These are phyloP conservation scores for Metalampra italica DNA, from an alignment of 2,888 invertebrate genomes.

Conservation along the genomic window DNA sequence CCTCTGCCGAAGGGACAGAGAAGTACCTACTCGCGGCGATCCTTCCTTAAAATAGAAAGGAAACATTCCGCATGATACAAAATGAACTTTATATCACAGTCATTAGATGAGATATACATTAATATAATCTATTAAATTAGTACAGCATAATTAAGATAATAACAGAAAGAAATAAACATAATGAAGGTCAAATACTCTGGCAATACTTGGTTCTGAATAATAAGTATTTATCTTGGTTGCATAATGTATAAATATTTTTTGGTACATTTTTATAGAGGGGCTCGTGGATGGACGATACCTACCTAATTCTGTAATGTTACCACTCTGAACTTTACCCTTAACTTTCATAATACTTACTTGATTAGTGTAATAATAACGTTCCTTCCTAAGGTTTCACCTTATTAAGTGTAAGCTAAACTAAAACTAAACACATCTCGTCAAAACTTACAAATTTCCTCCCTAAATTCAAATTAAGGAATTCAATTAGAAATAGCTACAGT, in stretches of 20 bases:
- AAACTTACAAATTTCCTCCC: slow-evolving; percentile 30
- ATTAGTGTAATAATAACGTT: too few species aligned
- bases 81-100: neutral
- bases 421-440: slow-evolving; percentile 18
- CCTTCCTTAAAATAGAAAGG: slow-evolving; percentile 18
- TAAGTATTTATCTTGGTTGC: neutral
- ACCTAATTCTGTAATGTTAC: too few species aligned
- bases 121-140: too few species aligned
- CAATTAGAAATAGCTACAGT: slow-evolving; percentile 39
- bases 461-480: slow-evolving; percentile 32
- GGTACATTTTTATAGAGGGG: too few species aligned
- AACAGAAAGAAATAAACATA: too few species aligned
- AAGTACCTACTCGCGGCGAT: slow-evolving; percentile 19
- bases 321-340: too few species aligned
- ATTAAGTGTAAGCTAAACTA: too few species aligned
- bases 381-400: too few species aligned
- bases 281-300: too few species aligned
- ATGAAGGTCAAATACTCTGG: too few species aligned
- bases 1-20: slow-evolving; percentile 20
- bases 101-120: neutral
- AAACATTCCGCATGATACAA: slow-evolving; percentile 1
- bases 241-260: neutral
- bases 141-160: too few species aligned
- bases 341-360: too few species aligned
- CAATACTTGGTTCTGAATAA: neutral